Evolutionary conservation across 2,888 invertebrate species (phyloP).

Genomic region (Scaptomyza polygonia): DNA sequence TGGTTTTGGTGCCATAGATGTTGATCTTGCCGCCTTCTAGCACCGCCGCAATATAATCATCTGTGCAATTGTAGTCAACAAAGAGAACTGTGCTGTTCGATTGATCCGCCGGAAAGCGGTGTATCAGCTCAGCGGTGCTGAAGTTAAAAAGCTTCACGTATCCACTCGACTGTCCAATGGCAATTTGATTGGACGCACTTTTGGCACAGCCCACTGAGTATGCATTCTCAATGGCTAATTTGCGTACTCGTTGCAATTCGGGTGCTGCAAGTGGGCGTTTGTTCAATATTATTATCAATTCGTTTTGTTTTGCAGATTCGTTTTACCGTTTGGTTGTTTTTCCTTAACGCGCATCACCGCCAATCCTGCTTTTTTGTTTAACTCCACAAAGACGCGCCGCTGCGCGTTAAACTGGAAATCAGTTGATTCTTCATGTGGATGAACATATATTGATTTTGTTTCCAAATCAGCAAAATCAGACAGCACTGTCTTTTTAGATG

Average conservation of each 20-base stretch:
- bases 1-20: constrained; percentile 82
- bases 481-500: constrained; percentile 80
- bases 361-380: constrained; percentile 81
- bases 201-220: constrained; percentile 82
- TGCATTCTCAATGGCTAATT: constrained; percentile 80
- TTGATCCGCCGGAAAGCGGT: constrained; percentile 79
- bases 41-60: constrained; percentile 83
- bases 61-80: constrained; percentile 82
- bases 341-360: constrained; percentile 82
- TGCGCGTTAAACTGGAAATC: constrained; percentile 83
- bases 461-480: constrained; percentile 80
- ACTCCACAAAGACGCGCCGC: constrained; percentile 79
- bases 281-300: not conserved
- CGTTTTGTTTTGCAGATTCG: not conserved
- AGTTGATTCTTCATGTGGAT: constrained; percentile 75
- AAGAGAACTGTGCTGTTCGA: constrained; percentile 78
- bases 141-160: constrained; percentile 80
- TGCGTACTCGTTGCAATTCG: constrained; percentile 80
- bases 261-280: constrained; percentile 39
- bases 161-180: constrained; percentile 82
- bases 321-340: constrained; percentile 65
- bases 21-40: constrained; percentile 82
- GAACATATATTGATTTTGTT: constrained; percentile 77
- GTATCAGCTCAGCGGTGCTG: constrained; percentile 71
- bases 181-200: constrained; percentile 79